A percentile compares a stretch with the other conserved stretches of the same genome.
Evolutionary conservation across 2,888 invertebrate genomes (phyloP).

Genomic region (Cephus nigrinus): DNA sequence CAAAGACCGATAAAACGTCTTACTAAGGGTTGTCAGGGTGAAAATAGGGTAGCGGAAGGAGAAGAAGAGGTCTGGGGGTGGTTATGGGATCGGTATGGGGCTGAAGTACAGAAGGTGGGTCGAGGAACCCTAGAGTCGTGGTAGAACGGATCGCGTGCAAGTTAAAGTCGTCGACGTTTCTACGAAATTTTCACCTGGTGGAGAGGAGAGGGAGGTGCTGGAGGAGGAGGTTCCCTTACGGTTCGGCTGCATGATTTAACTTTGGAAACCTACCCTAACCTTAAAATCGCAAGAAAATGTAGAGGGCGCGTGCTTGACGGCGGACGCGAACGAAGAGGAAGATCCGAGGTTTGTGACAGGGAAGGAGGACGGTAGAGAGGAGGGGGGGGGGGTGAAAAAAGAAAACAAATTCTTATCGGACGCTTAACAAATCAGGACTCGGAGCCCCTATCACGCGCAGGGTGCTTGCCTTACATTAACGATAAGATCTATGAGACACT

Average conservation of each 20-base stretch:
- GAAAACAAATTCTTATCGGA: slow-evolving; percentile 49
- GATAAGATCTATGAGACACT: slow-evolving; percentile 51
- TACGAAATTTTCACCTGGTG: background rate
- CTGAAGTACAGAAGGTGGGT: background rate
- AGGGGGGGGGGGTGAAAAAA: background rate
- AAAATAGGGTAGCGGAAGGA: background rate
- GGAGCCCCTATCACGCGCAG: slow-evolving; percentile 44
- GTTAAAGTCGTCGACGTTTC: background rate
- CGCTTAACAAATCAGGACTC: slow-evolving; percentile 49
- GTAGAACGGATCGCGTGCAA: background rate
- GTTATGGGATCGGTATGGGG: background rate
- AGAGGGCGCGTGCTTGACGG: background rate
- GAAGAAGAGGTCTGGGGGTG: background rate
- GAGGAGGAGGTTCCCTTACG: background rate
- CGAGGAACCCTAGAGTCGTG: background rate
- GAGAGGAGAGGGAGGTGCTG: background rate
- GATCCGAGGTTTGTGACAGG: background rate
- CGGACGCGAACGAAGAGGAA: background rate
- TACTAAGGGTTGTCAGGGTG: background rate
- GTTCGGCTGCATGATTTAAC: background rate
- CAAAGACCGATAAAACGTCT: background rate
- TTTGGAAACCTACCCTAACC: background rate
- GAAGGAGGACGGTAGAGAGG: background rate
- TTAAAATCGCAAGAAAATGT: background rate
- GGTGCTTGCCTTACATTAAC: slow-evolving; percentile 31